Evolutionary conservation across 2,113 vertebrate genomes (phyloP).

Genomic region (Onychostruthus taczanowskii): DNA sequence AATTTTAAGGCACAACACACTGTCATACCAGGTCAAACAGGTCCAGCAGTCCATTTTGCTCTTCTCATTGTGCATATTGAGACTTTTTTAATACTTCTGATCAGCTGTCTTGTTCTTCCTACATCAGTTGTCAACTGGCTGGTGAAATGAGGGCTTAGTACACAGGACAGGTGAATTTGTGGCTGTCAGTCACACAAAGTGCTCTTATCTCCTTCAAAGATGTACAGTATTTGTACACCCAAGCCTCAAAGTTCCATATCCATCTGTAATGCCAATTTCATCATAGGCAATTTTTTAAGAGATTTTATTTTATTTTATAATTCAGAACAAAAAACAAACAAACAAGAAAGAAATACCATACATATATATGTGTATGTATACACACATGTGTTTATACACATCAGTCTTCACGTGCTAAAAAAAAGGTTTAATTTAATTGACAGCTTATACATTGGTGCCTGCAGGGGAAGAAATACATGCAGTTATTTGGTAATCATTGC

Average conservation of each 20-base stretch:
- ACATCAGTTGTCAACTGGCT: neutral
- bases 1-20: constrained; percentile 41
- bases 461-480: neutral
- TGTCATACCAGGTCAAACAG: constrained; percentile 21
- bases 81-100: neutral
- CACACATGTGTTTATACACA: fast-evolving
- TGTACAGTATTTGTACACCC: neutral
- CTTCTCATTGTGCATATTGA: constrained; percentile 12
- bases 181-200: neutral
- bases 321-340: neutral
- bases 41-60: neutral
- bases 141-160: neutral
- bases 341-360: no score
- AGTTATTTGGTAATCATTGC: neutral
- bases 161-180: neutral
- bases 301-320: neutral
- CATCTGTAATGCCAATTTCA: neutral
- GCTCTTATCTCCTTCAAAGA: neutral
- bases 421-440: neutral
- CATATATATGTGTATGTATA: neutral
- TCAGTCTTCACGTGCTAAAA: neutral
- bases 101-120: neutral
- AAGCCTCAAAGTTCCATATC: neutral
- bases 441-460: neutral
- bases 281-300: neutral